Percentiles rank a stretch among this genome's conserved stretches.
These are phyloP conservation scores for Meriones psammophilus DNA, from an alignment of 2,797 vertebrate species.

Conservation along the genomic window DNA sequence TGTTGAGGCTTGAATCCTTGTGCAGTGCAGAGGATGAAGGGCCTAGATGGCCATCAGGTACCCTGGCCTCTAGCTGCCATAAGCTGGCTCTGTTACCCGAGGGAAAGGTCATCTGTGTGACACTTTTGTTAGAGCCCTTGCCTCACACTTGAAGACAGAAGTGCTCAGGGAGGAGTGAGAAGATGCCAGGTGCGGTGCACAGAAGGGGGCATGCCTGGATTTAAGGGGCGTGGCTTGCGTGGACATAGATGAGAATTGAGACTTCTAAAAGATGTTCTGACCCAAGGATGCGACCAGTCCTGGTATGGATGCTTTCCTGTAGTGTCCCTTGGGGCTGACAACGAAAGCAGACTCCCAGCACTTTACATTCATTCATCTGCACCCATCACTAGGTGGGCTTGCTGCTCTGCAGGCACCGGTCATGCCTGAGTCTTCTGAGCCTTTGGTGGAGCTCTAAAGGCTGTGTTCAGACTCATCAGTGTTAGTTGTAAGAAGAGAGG, in stretches of 20 bases:
- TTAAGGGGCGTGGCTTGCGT: background rate
- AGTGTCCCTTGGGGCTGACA: background rate
- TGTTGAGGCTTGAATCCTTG: background rate
- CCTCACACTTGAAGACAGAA: background rate
- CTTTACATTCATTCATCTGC: background rate
- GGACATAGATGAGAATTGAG: background rate
- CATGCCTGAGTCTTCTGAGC: background rate
- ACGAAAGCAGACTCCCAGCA: background rate
- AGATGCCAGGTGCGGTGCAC: fast-evolving
- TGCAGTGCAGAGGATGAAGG: background rate
- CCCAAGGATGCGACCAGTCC: background rate
- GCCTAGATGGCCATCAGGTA: background rate
- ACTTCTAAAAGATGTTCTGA: background rate
- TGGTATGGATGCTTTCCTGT: background rate
- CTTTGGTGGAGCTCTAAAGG: background rate
- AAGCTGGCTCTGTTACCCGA: background rate
- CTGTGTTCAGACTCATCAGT: background rate
- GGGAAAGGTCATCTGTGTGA: background rate
- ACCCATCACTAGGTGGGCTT: background rate
- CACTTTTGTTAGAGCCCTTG: background rate
- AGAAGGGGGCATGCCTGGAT: too few relatives aligned
- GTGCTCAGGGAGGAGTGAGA: background rate
- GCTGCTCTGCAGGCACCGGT: background rate
- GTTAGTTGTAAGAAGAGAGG: background rate
- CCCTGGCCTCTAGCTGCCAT: background rate